A percentile compares a stretch with the other conserved stretches of the same genome.
Evolutionary conservation across 2,113 vertebrate genomes (phyloP).

Genomic region (Tauraco erythrolophus): DNA sequence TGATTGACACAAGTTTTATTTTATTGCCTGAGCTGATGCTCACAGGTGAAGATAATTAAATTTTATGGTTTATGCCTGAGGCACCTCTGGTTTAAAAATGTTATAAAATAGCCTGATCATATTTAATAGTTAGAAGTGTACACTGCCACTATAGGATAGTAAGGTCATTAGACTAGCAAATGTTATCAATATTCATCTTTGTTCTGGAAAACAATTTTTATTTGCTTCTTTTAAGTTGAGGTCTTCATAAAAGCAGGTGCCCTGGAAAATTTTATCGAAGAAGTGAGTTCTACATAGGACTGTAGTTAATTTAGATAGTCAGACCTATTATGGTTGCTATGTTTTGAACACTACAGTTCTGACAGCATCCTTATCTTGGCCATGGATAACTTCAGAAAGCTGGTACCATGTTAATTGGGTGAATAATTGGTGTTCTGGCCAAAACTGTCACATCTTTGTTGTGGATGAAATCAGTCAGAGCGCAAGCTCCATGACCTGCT

Average conservation of each 20-base stretch:
- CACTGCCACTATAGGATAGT: neutral
- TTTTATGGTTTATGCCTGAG: neutral
- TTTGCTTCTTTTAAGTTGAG: neutral
- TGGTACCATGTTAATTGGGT: neutral
- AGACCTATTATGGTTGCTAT: neutral
- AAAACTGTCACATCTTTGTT: neutral
- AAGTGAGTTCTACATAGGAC: neutral
- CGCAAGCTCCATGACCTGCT: neutral
- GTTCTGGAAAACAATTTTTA: neutral
- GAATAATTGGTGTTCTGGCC: neutral
- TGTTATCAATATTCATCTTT: neutral
- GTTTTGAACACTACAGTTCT: neutral
- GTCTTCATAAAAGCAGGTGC: neutral
- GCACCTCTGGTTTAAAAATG: neutral
- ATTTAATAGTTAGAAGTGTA: neutral
- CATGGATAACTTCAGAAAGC: neutral
- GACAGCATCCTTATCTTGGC: neutral
- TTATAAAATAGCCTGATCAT: neutral
- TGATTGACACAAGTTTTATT: neutral
- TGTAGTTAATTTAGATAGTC: neutral
- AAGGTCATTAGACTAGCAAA: neutral
- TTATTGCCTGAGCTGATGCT: neutral
- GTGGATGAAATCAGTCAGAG: no score
- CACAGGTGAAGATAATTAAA: neutral
- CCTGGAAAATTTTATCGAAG: neutral